Base-by-base conservation (phyloP, 2,113 vertebrate species). In the Epinephelus fuscoguttatus region DNA sequence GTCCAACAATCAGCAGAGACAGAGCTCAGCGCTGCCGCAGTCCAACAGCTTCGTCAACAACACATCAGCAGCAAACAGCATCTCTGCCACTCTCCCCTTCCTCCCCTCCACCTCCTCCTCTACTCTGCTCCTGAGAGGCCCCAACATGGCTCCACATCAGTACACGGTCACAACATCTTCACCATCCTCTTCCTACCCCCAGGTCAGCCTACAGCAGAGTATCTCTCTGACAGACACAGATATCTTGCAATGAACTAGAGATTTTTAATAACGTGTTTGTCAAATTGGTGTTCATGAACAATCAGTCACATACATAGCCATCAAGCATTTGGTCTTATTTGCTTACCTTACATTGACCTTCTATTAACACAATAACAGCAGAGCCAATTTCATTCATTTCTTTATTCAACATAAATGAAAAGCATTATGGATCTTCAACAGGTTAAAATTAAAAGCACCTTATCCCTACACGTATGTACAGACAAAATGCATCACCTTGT, bases 211-310 rank as follows among this genome's bases (percentile, higher is more conserved):
- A 0, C 74, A 84, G 1, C 90, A 89, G 70, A 84, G 75, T 17
- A 53, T 75, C 42, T 82, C 78, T 42, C 80, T 82, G 75, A 33
- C 81, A 1, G 88, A 93, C 60, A 2, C 84, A 1, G 90, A 90
- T 0, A 10, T 75, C 11, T 74, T 84, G 25, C 89, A 81, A 61
- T 92, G 73, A 56, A 68, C 14, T 14, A 14, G 25, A 25, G 3
- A 10, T 21, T 69, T 50, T 27, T 7, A 23, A 25, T 2, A 25
- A 27, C 17, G 42, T 25, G 14, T 25, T 15, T 47, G 1, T 45
- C 14, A 10, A 47, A 11, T 25, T 17, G 40, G 1, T 23, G 40
- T 47, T 49, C 21, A 64, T 21, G 62, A 45, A 45, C 42, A 6
- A 12, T 64, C 21, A 23, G 3, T 23, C 4, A n/a, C 14, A 37